Evolutionary conservation across 2,113 vertebrate species (phyloP).

Genomic region (Sprattus sprattus): DNA sequence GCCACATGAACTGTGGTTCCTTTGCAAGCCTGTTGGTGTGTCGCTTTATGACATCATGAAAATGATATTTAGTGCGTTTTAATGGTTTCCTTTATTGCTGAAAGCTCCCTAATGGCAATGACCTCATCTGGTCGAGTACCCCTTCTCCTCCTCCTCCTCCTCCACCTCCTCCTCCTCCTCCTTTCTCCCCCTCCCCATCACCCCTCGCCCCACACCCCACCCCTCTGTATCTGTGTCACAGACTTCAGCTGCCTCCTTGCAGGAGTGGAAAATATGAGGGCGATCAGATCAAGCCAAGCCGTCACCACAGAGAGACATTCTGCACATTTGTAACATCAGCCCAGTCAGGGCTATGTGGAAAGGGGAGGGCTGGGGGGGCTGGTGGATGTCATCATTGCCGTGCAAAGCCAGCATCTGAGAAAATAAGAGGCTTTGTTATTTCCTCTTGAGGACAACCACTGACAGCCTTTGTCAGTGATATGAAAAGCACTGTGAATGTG

Average conservation of each 20-base stretch:
- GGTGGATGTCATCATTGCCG: neutral
- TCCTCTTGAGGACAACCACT: neutral
- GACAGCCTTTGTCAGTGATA: neutral
- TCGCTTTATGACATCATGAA: conserved; percentile 56
- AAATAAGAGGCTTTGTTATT: neutral
- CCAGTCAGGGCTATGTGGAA: neutral
- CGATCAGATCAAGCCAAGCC: conserved; percentile 32
- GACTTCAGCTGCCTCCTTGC: conserved; percentile 58
- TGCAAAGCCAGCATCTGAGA: neutral
- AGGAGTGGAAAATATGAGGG: conserved; percentile 63
- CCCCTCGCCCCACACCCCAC: no score
- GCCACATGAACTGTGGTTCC: conserved; percentile 24
- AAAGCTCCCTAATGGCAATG: conserved; percentile 65
- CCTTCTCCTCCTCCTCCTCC: conserved; percentile 5
- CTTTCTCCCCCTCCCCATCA: neutral
- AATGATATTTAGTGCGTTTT: conserved; percentile 53
- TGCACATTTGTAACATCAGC: conserved; percentile 5
- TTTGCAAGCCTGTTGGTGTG: conserved; percentile 25
- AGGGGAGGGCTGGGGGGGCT: neutral
- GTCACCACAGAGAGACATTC: conserved; percentile 6
- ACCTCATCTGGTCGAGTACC: conserved; percentile 65
- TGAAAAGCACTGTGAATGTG: neutral
- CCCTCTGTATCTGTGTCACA: conserved; percentile 32
- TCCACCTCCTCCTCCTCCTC: neutral
- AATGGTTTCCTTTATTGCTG: conserved; percentile 67